These are phyloP conservation scores for Eriocheir sinensis DNA, from an alignment of 1,140 invertebrate species.

Conservation along the genomic window DNA sequence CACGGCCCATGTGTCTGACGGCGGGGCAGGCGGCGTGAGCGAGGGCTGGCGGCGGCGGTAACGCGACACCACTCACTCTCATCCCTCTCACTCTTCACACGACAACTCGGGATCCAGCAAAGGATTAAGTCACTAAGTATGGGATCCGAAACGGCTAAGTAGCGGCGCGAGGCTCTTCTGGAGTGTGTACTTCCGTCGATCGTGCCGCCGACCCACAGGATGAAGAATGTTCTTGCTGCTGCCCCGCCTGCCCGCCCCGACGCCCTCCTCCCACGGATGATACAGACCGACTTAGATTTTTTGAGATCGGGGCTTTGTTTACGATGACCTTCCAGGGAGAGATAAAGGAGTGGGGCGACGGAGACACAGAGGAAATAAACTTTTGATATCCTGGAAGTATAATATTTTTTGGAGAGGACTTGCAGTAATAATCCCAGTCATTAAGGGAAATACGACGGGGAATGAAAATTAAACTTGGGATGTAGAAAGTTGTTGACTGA, in stretches of 20 bases:
- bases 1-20: not conserved
- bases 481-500: no score
- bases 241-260: not conserved
- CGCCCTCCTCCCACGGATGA: not conserved
- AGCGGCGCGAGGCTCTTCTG: not conserved
- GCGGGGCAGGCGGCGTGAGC: not conserved
- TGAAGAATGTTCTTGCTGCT: not conserved
- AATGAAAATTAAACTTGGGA: no score
- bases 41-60: not conserved
- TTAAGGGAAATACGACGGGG: no score
- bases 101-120: conserved; percentile 9
- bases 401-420: no score
- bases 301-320: not conserved
- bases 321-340: not conserved
- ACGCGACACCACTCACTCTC: not conserved
- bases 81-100: not conserved
- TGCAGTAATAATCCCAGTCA: no score
- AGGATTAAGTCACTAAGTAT: conserved; percentile 4
- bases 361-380: not conserved
- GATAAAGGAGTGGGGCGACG: not conserved
- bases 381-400: no score
- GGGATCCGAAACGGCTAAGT: conserved; percentile 12
- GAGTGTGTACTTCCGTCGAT: not conserved
- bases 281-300: not conserved
- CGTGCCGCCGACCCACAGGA: not conserved